Percentiles rank a stretch among this genome's conserved stretches.
Evolutionary conservation across 2,113 vertebrate genomes (phyloP).

Genomic region (Telmatochromis brachygnathus): DNA sequence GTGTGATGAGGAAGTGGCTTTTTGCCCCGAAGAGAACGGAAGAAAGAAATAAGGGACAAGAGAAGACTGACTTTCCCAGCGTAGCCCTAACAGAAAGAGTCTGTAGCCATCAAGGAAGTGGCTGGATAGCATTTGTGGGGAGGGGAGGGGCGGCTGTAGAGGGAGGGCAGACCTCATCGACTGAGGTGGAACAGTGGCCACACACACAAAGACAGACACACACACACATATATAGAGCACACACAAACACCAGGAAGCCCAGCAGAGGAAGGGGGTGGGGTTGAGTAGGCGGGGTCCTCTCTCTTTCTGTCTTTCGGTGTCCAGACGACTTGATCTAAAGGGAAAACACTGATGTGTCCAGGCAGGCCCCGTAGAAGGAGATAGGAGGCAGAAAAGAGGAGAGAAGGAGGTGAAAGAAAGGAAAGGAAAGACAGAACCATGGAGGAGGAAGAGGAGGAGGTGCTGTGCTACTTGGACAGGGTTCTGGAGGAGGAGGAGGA

Average conservation of each 20-base stretch:
- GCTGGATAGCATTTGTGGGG: slow-evolving; percentile 26
- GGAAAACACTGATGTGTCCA: slow-evolving; percentile 55
- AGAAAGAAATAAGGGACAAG: not conserved
- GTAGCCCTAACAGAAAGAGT: not conserved
- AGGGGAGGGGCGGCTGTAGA: slow-evolving; percentile 42
- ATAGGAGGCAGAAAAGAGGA: slow-evolving; percentile 12
- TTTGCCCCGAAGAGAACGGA: not conserved
- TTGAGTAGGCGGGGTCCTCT: slow-evolving; percentile 55
- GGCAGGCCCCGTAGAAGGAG: slow-evolving; percentile 35
- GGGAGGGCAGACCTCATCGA: slow-evolving; percentile 56
- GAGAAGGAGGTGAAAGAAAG: not conserved
- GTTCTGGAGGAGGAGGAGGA: slow-evolving; percentile 85
- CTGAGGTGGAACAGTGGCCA: slow-evolving; percentile 51
- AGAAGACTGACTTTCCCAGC: not conserved
- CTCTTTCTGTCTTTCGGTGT: slow-evolving; percentile 42
- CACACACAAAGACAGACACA: not conserved
- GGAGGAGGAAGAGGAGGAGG: slow-evolving; percentile 83
- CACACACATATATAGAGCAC: not conserved
- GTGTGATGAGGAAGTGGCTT: slow-evolving; percentile 19
- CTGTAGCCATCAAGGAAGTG: slow-evolving; percentile 44
- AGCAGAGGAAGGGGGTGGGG: slow-evolving; percentile 65
- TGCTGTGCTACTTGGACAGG: slow-evolving; percentile 87
- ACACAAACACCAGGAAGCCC: slow-evolving; percentile 63
- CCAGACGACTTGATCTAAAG: slow-evolving; percentile 49
- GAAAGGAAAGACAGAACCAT: slow-evolving; percentile 29